Conservation (phyloP, 1,140 invertebrate genomes). For the Cotesia vestalis region DNA sequence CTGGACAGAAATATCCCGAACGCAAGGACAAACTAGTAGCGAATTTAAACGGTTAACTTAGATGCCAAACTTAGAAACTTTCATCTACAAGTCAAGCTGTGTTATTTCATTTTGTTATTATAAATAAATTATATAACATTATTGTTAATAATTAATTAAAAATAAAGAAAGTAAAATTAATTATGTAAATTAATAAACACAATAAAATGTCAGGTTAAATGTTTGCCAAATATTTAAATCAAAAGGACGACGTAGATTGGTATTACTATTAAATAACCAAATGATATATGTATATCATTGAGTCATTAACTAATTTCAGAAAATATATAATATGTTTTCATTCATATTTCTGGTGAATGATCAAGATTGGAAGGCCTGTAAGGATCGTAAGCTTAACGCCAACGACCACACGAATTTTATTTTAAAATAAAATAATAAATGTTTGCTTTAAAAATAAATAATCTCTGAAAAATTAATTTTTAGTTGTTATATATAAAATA, state of each 20-base stretch:
- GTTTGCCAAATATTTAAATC: slow-evolving; percentile 6
- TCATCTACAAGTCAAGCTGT: background rate
- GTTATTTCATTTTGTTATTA: too few relatives aligned
- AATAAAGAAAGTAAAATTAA: background rate
- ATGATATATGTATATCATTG: slow-evolving; percentile 11
- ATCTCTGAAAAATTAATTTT: too few relatives aligned
- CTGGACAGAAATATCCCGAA: slow-evolving; percentile 62
- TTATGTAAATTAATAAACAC: background rate
- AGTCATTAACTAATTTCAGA: slow-evolving; percentile 24
- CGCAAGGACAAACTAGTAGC: slow-evolving; percentile 56
- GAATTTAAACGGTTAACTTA: slow-evolving; percentile 14
- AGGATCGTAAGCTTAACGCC: background rate
- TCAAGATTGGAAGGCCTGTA: slow-evolving; percentile 31
- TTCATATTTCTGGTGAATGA: slow-evolving; percentile 24
- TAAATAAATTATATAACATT: too few relatives aligned
- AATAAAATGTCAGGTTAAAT: slow-evolving; percentile 4
- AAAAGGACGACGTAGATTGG: slow-evolving; percentile 48
- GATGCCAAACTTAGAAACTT: background rate
- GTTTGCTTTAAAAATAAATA: too few relatives aligned
- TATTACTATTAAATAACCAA: slow-evolving; percentile 31
- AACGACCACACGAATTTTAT: slow-evolving; percentile 6
- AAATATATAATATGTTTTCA: slow-evolving; percentile 17
- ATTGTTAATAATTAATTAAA: too few relatives aligned
- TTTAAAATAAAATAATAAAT: too few relatives aligned
- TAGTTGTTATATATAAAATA: too few relatives aligned